Evolutionary conservation across 2,113 vertebrate species (phyloP).

Genomic region (Hepsetus odoe): DNA sequence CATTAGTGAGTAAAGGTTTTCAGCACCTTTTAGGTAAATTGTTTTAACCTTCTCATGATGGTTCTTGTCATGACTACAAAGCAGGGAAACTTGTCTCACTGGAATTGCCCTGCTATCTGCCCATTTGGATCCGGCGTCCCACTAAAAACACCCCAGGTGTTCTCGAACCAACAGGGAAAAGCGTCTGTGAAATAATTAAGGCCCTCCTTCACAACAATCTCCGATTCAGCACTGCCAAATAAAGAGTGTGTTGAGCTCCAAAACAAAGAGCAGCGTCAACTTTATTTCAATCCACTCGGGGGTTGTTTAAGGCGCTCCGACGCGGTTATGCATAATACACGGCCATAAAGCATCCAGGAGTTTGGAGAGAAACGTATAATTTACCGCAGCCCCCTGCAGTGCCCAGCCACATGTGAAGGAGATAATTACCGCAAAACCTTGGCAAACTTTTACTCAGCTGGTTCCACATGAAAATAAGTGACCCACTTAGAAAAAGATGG

Average conservation of each 20-base stretch:
- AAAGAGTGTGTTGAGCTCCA: slow-evolving; percentile 69
- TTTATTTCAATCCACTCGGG: slow-evolving; percentile 79
- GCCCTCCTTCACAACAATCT: slow-evolving; percentile 66
- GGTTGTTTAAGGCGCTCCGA: slow-evolving; percentile 74
- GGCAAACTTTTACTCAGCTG: slow-evolving; percentile 72
- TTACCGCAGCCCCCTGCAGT: slow-evolving; percentile 73
- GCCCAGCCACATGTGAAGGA: slow-evolving; percentile 68
- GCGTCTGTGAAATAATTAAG: slow-evolving; percentile 75
- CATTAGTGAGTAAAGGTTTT: slow-evolving; percentile 10
- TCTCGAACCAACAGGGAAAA: slow-evolving; percentile 64
- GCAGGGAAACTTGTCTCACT: slow-evolving; percentile 54
- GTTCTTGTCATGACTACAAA: slow-evolving; percentile 23
- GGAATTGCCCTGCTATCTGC: slow-evolving; percentile 62
- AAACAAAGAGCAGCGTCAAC: slow-evolving; percentile 80
- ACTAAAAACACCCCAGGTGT: slow-evolving; percentile 76
- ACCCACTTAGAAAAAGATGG: slow-evolving; percentile 73
- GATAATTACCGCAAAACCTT: slow-evolving; percentile 77
- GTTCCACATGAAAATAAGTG: slow-evolving; percentile 73
- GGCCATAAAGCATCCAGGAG: slow-evolving; percentile 75
- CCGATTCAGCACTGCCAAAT: slow-evolving; percentile 77
- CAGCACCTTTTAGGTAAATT: slow-evolving; percentile 10
- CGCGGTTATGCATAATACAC: slow-evolving; percentile 76
- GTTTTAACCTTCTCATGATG: slow-evolving; percentile 51
- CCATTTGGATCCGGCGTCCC: slow-evolving; percentile 67
- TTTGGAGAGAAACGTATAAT: slow-evolving; percentile 76